phyloP scores from a whole-genome alignment of 2,113 vertebrate species.

The Gobio gobio region DNA sequence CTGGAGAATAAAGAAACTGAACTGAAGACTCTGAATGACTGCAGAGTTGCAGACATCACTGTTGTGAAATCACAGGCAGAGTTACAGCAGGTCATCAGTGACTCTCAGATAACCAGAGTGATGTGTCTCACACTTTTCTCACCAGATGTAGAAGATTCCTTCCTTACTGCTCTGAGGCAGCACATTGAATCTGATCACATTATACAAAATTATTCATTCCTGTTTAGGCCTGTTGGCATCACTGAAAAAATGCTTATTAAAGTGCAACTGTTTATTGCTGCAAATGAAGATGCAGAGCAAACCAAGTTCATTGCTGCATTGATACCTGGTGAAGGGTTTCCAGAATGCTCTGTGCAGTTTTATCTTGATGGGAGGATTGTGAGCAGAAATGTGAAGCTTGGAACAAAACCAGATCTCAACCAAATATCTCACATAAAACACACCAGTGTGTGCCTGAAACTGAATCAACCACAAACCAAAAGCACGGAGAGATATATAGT shows the following conservation, averaged over 20 bases:
- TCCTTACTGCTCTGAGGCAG: conserved; percentile 17
- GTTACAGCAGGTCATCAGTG: not conserved
- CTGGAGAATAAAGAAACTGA: conserved; percentile 37
- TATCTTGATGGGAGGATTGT: not conserved
- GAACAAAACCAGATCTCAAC: not conserved
- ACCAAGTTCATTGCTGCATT: conserved; percentile 29
- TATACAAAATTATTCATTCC: not conserved
- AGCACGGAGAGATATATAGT: not conserved
- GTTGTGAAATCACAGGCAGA: conserved; percentile 29
- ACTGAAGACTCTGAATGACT: conserved; percentile 1
- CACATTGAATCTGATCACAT: not conserved
- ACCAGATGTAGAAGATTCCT: conserved; percentile 1
- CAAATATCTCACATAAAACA: not conserved
- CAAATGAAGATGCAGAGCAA: not conserved
- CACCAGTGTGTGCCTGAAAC: not conserved
- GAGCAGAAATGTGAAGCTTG: conserved; percentile 12
- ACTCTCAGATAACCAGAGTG: not conserved
- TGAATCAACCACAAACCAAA: not conserved
- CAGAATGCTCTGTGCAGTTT: conserved; percentile 1
- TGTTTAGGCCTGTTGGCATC: not conserved
- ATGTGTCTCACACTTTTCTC: conserved; percentile 30
- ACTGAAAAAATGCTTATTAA: conserved; percentile 9
- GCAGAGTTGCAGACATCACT: conserved; percentile 13
- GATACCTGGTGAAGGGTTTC: not conserved
- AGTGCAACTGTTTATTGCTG: conserved; percentile 13